A percentile compares a stretch with the other conserved stretches of the same genome.
Evolutionary conservation across 2,113 vertebrate genomes (phyloP).

Genomic region (Callopanchax toddi): DNA sequence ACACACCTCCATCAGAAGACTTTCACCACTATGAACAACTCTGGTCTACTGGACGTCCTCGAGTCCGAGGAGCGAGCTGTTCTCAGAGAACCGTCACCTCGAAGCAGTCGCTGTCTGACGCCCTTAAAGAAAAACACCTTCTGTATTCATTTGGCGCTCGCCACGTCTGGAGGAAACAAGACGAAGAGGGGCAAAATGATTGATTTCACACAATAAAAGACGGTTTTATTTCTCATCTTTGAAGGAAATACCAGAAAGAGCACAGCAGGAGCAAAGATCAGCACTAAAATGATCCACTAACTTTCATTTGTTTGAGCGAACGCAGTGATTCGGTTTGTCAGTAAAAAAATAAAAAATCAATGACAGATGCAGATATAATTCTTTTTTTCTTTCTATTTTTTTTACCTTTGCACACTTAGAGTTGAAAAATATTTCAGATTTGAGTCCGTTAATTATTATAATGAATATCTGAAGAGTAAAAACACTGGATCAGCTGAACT

Average conservation of each 20-base stretch:
- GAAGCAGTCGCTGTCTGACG: constrained; percentile 70
- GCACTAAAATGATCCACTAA: too few relatives aligned
- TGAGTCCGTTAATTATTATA: constrained; percentile 3
- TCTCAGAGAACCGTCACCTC: constrained; percentile 77
- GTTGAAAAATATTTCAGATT: constrained; percentile 54
- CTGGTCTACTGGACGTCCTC: constrained; percentile 26
- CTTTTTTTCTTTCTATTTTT: neutral
- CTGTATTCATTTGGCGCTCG: constrained; percentile 63
- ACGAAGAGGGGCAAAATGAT: neutral
- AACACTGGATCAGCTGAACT: neutral
- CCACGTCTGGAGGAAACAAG: constrained; percentile 62
- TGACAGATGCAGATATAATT: neutral
- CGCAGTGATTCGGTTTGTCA: constrained; percentile 37
- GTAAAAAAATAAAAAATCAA: constrained; percentile 19
- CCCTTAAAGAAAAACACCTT: constrained; percentile 63
- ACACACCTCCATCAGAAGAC: constrained; percentile 54
- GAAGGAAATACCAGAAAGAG: too few relatives aligned
- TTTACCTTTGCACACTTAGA: constrained; percentile 66
- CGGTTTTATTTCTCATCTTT: too few relatives aligned
- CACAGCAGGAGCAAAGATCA: too few relatives aligned
- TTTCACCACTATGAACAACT: constrained; percentile 55
- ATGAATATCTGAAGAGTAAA: neutral
- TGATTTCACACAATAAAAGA: too few relatives aligned
- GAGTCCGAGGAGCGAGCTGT: neutral
- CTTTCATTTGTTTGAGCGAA: neutral